phyloP scores from a whole-genome alignment of 2,797 vertebrate species.

The Danionella dracula region DNA sequence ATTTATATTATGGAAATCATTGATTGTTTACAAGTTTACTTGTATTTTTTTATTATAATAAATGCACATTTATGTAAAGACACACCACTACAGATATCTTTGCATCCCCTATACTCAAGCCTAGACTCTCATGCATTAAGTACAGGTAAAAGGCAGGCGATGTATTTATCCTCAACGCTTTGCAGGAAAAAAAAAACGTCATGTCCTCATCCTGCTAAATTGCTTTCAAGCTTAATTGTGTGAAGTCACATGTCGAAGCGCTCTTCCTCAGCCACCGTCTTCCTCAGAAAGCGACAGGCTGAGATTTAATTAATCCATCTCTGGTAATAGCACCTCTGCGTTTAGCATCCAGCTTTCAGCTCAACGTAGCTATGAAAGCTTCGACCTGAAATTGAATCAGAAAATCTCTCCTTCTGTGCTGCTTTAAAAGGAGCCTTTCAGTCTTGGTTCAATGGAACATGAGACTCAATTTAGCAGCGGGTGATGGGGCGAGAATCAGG shows the following conservation, averaged over 20 bases:
- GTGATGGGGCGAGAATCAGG: conserved; percentile 41
- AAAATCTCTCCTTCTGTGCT: conserved; percentile 41
- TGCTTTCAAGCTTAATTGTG: conserved; percentile 39
- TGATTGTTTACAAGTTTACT: too few relatives aligned
- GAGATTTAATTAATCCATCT: conserved; percentile 61
- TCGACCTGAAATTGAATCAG: conserved; percentile 21
- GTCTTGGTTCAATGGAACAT: conserved; percentile 33
- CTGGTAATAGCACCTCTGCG: conserved; percentile 50
- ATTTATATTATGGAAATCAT: too few relatives aligned
- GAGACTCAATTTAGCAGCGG: conserved; percentile 53
- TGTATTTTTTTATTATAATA: too few relatives aligned
- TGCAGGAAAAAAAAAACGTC: conserved; percentile 32
- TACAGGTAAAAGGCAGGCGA: not conserved
- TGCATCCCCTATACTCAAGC: too few relatives aligned
- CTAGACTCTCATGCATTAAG: too few relatives aligned
- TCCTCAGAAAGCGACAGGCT: conserved; percentile 62
- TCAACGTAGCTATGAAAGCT: not conserved
- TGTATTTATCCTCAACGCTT: conserved; percentile 31
- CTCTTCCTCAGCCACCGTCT: conserved; percentile 42
- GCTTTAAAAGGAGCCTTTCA: conserved; percentile 47
- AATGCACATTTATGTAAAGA: too few relatives aligned
- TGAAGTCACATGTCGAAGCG: conserved; percentile 19
- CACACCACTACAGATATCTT: too few relatives aligned
- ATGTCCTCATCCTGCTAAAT: conserved; percentile 44
- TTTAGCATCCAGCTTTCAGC: conserved; percentile 44